Conservation (phyloP, 1,140 invertebrate genomes). For the Meteorus sp. region DNA sequence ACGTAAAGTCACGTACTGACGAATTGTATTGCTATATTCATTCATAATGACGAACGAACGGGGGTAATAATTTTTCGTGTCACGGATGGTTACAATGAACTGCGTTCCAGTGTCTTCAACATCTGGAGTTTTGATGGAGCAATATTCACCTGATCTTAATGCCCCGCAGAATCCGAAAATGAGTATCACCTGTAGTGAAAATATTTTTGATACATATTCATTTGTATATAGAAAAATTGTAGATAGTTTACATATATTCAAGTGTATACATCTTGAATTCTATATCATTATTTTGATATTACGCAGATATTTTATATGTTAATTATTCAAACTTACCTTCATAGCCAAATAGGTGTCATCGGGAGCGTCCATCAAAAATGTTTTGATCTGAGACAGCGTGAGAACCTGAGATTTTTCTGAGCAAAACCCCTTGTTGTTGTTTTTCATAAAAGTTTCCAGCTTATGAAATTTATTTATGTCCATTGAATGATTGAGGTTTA, state of each 20-base stretch:
- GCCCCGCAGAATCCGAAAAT: background rate
- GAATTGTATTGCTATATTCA: background rate
- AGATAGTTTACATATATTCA: too few relatives aligned
- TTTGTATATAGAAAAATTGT: too few relatives aligned
- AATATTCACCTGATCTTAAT: too few relatives aligned
- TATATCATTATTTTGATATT: slow-evolving; percentile 4
- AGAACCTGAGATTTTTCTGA: background rate
- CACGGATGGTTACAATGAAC: slow-evolving; percentile 1
- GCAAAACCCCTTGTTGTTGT: background rate
- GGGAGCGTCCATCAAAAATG: background rate
- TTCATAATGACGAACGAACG: slow-evolving; percentile 13
- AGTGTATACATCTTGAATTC: background rate
- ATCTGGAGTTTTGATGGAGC: background rate
- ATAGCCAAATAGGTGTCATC: background rate
- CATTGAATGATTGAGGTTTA: background rate
- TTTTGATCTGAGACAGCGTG: background rate
- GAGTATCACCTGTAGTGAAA: background rate
- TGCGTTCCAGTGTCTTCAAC: background rate
- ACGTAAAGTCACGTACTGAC: slow-evolving; percentile 1
- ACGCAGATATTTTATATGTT: background rate
- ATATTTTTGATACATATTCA: too few relatives aligned
- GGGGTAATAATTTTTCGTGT: slow-evolving; percentile 7
- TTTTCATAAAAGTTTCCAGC: background rate
- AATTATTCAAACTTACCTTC: slow-evolving; percentile 1
- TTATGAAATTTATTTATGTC: background rate